These are phyloP conservation scores for Megaleporinus macrocephalus DNA, from an alignment of 2,113 vertebrate species.

Conservation along the genomic window DNA sequence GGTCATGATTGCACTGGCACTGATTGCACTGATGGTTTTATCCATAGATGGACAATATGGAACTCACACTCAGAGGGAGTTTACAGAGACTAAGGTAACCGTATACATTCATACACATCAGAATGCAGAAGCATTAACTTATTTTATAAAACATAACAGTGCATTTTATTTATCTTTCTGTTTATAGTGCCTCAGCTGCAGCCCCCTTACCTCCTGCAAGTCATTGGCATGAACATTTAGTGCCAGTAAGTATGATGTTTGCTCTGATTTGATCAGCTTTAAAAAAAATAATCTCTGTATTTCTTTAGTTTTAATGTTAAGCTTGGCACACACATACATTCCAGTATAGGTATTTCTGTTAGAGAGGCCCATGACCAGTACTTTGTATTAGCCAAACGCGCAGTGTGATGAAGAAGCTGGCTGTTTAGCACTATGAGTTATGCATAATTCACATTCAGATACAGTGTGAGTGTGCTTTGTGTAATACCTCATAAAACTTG, in stretches of 20 bases:
- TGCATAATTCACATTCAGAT: too few species aligned
- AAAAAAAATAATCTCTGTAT: background rate
- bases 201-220: slow-evolving; percentile 67
- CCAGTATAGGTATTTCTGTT: background rate
- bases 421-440: too few species aligned
- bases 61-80: slow-evolving; percentile 68
- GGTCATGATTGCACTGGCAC: slow-evolving; percentile 11
- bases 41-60: slow-evolving; percentile 75
- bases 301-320: background rate
- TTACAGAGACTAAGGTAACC: slow-evolving; percentile 72
- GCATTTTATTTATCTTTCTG: background rate
- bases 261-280: background rate
- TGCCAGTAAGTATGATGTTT: slow-evolving; percentile 65
- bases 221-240: slow-evolving; percentile 72
- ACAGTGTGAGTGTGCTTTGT: too few species aligned
- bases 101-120: background rate
- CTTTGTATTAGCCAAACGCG: too few species aligned
- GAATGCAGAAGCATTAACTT: too few species aligned
- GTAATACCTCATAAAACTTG: too few species aligned
- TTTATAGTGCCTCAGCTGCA: slow-evolving; percentile 67
- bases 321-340: background rate
- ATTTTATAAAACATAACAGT: too few species aligned
- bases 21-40: slow-evolving; percentile 42
- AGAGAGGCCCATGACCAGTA: too few species aligned
- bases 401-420: too few species aligned